These are phyloP conservation scores for Lacerta agilis DNA, from an alignment of 2,797 vertebrate species.

Conservation along the genomic window DNA sequence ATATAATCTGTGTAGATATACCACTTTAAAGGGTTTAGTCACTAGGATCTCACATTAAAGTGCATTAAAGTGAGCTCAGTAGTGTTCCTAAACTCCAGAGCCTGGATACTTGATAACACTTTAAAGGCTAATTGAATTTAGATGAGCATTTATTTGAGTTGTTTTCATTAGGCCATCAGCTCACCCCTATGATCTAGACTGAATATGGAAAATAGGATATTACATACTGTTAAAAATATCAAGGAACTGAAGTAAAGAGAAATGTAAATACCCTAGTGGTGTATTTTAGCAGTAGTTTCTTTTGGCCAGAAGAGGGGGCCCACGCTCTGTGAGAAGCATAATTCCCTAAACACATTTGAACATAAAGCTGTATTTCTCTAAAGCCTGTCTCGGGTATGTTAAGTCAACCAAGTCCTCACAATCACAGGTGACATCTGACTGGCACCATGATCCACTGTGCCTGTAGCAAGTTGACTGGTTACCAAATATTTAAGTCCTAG, in stretches of 20 bases:
- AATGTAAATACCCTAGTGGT: not conserved
- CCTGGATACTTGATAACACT: not conserved
- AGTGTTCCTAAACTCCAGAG: not conserved
- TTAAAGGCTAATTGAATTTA: not conserved
- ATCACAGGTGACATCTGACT: not conserved
- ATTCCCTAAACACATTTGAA: not conserved
- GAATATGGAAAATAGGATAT: not conserved
- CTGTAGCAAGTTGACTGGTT: not conserved
- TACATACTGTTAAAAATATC: not conserved
- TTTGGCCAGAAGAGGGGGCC: conserved; percentile 30
- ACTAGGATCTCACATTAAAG: not conserved
- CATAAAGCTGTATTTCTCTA: no score
- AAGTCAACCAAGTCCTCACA: no score
- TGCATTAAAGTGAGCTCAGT: not conserved
- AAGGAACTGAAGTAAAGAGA: not conserved
- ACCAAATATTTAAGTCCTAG: not conserved
- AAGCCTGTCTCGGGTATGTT: no score
- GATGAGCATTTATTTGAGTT: not conserved
- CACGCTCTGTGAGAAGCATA: not conserved
- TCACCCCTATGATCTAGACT: not conserved
- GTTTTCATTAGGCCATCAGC: not conserved
- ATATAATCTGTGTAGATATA: not conserved
- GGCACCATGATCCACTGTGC: not conserved
- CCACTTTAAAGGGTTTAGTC: not conserved
- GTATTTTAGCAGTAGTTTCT: not conserved